These are phyloP conservation scores for Epinotia bilunana DNA, from an alignment of 2,888 invertebrate genomes.

Conservation along the genomic window DNA sequence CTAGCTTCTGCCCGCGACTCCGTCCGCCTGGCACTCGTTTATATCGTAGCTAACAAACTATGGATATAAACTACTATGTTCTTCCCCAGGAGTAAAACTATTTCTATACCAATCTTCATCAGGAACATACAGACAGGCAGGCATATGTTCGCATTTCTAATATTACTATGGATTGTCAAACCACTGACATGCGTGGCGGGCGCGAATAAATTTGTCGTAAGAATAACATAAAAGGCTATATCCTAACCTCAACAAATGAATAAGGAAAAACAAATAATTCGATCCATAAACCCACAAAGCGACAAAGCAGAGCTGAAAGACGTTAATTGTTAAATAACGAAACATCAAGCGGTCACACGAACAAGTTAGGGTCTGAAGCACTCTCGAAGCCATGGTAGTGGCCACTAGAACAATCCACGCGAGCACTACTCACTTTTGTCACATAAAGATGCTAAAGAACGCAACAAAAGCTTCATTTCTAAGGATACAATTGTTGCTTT, in stretches of 20 bases:
- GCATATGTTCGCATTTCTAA: too few relatives aligned
- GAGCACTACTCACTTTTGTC: slow-evolving; percentile 71
- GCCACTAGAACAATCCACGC: slow-evolving; percentile 72
- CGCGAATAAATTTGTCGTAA: neutral
- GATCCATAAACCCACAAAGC: slow-evolving; percentile 2
- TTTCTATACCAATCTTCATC: too few relatives aligned
- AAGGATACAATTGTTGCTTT: slow-evolving; percentile 74
- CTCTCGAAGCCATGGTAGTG: slow-evolving; percentile 58
- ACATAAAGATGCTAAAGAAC: slow-evolving; percentile 74
- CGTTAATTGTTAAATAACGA: slow-evolving; percentile 31
- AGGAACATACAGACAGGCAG: too few relatives aligned
- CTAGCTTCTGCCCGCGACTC: too few relatives aligned
- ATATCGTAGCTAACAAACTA: too few relatives aligned
- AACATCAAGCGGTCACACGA: slow-evolving; percentile 40
- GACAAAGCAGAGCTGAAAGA: slow-evolving; percentile 29
- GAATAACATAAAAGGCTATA: neutral
- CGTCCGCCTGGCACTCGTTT: too few relatives aligned
- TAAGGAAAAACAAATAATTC: neutral
- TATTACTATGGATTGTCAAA: too few relatives aligned
- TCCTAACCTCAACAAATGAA: neutral
- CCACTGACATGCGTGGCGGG: neutral
- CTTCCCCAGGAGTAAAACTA: too few relatives aligned
- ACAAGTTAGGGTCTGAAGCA: slow-evolving; percentile 54
- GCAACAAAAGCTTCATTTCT: slow-evolving; percentile 72
- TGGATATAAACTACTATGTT: too few relatives aligned